Evolutionary conservation across 2,113 vertebrate species (phyloP).

Genomic region (Catharus bicknelli): DNA sequence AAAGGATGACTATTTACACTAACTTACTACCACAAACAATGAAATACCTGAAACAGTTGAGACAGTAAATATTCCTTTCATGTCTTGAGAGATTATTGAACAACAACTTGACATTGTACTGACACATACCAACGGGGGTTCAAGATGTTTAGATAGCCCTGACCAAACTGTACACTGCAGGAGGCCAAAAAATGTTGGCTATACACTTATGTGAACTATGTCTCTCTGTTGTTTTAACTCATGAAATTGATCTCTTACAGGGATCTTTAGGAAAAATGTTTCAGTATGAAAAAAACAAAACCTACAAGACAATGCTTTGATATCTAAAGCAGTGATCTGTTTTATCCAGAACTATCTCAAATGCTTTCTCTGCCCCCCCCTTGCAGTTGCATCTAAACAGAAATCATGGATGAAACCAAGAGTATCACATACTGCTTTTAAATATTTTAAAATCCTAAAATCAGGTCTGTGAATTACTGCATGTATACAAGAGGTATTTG

Average conservation of each 20-base stretch:
- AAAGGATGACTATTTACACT: slow-evolving; percentile 22
- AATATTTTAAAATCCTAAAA: slow-evolving; percentile 44
- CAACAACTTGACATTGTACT: slow-evolving; percentile 63
- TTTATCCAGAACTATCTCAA: not conserved
- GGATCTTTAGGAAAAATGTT: slow-evolving; percentile 31
- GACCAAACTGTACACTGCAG: slow-evolving; percentile 57
- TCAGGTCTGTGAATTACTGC: slow-evolving; percentile 9
- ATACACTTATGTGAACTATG: slow-evolving; percentile 39
- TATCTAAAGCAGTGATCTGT: not conserved
- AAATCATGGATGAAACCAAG: not conserved
- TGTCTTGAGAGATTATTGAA: slow-evolving; percentile 57
- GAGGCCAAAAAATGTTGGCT: slow-evolving; percentile 57
- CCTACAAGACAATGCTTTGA: not conserved
- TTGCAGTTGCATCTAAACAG: slow-evolving; percentile 19
- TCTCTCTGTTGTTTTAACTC: slow-evolving; percentile 57
- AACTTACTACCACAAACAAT: not conserved
- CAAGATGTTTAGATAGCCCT: slow-evolving; percentile 60
- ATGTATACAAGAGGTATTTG: slow-evolving; percentile 39
- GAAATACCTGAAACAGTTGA: slow-evolving; percentile 32
- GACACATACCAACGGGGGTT: slow-evolving; percentile 60
- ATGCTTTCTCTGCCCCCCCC: not conserved
- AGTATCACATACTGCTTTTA: not conserved
- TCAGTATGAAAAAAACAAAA: not conserved
- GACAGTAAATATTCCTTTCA: slow-evolving; percentile 55
- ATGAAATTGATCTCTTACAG: slow-evolving; percentile 61